Base-by-base conservation (phyloP, 2,797 vertebrate species). In the Melanitta fusca region DNA sequence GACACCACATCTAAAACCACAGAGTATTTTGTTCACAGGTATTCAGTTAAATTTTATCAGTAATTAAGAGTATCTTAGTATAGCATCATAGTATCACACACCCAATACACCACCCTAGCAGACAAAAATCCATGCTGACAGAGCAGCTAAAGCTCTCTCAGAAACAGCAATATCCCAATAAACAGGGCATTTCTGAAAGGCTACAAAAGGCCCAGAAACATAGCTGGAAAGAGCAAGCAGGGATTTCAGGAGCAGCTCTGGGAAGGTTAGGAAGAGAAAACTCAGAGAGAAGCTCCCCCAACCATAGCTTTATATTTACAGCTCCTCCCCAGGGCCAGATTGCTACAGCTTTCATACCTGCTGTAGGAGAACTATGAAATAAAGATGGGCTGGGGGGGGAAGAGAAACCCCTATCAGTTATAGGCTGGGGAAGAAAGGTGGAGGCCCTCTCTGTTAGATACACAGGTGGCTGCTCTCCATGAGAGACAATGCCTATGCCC, bases 231-330 rank as follows among this genome's bases (percentile, higher is more conserved):
- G 10, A 71, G 2, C 10, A 58, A 68, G 5, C 4, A 65, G 10
- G 24, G 6, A 5, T 32, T 60, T 53, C 10, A 43, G 14, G 17
- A 93, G 3, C 4, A n/a, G 5, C 13, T 56, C 32, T 27, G 1
- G 2, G 3, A 39, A 20, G 19, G 12, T 0, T 4, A 0, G 6
- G 17, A 62, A 60, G 11, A 56, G 28, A 5, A 75, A 62, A 43
- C 13, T 25, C 12, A 27, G 10, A 1, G 3, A 75, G 5, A 4
- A n/a, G 5, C 8, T 2, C 7, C 14, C 6, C 54, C 11, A 28
- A 0, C 24, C 8, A 13, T 25, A 2, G 1, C 1, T 28, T 45
- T 43, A 7, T 10, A 13, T 17, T 74, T 43, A 6, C 1, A 28
- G 51, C 61, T 56, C 18, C 12, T 21, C 16, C 11, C 6, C 12